A percentile compares a stretch with the other conserved stretches of the same genome.
These are phyloP conservation scores for Anoplius nigerrimus DNA, from an alignment of 2,888 invertebrate species.

Conservation along the genomic window DNA sequence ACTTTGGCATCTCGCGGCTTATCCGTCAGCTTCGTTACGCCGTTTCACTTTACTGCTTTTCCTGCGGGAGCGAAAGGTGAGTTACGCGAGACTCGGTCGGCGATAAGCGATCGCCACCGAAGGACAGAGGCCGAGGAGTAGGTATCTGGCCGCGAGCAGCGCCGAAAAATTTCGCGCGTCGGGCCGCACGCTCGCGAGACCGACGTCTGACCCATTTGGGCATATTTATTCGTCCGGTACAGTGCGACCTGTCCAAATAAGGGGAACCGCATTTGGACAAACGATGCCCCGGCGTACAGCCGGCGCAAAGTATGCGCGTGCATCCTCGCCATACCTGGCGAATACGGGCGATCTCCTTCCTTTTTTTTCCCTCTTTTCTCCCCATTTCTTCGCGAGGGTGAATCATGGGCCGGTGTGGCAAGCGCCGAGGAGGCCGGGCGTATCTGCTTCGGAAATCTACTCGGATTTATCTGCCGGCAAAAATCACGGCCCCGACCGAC, in stretches of 20 bases:
- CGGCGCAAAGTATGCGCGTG: constrained; percentile 12
- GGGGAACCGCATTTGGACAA: constrained; percentile 33
- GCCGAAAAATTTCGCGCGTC: constrained; percentile 2
- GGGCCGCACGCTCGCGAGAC: constrained; percentile 14
- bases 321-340: constrained; percentile 9
- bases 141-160: background rate
- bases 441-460: background rate
- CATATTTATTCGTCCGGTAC: constrained; percentile 52
- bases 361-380: background rate
- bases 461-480: background rate
- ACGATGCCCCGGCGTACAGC: constrained; percentile 25
- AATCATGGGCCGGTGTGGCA: constrained; percentile 2
- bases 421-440: background rate
- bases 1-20: no score
- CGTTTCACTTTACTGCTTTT: constrained; percentile 1
- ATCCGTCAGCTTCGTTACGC: no score
- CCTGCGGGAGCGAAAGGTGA: background rate
- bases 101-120: background rate
- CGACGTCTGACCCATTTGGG: constrained; percentile 52
- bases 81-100: constrained; percentile 10
- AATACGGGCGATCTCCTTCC: constrained; percentile 5
- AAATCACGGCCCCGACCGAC: background rate
- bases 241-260: constrained; percentile 51
- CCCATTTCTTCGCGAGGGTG: background rate
- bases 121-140: background rate